These are phyloP conservation scores for Bothrops jararaca DNA, from an alignment of 2,113 vertebrate species.

Conservation along the genomic window DNA sequence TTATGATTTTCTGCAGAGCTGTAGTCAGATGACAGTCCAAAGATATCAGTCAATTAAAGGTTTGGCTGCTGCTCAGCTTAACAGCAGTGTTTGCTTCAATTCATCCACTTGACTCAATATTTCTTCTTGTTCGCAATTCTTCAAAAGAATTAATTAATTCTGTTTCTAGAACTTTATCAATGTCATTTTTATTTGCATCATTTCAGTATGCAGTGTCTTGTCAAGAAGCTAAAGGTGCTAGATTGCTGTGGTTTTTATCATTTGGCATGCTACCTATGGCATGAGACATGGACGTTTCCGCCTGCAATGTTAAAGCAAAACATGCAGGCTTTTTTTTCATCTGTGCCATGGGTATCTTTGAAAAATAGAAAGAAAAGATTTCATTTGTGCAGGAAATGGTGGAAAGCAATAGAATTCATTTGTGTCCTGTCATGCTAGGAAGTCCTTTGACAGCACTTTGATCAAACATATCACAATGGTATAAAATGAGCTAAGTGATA, in stretches of 20 bases:
- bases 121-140: background rate
- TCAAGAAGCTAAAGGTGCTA: background rate
- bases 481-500: background rate
- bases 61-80: background rate
- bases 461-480: background rate
- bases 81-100: background rate
- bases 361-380: background rate
- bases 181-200: background rate
- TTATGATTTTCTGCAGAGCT: background rate
- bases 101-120: background rate
- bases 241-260: background rate
- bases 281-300: background rate
- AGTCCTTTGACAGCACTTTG: background rate
- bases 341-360: background rate
- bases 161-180: background rate
- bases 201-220: background rate
- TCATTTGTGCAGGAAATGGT: background rate
- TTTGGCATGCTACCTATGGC: background rate
- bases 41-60: background rate
- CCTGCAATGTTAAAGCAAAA: background rate
- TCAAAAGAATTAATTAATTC: background rate
- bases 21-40: background rate
- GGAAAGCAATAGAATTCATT: background rate
- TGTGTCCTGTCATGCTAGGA: background rate
- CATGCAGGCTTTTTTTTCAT: background rate